Evolutionary conservation across 2,888 invertebrate species (phyloP), one percentile per base, ranked within the genome.

Genomic region (Drosophila peninsularis): DNA sequence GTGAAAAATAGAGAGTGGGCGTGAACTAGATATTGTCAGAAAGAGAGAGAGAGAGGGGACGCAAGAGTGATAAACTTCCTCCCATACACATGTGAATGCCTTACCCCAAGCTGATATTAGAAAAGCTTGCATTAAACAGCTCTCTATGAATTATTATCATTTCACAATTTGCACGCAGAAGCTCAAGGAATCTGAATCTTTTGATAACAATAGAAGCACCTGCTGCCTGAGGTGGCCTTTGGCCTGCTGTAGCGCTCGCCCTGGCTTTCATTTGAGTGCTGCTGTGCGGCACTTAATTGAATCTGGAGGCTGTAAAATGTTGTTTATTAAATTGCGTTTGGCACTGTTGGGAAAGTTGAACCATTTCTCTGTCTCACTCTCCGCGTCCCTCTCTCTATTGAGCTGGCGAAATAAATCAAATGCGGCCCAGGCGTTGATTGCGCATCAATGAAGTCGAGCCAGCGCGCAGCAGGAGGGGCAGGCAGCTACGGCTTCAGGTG

Each of bases 371-470:
- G 44, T 19, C 27, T 13, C 34, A 1, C 13, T 5, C 14, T 3
- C 24, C 6, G 6, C 1, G 13, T 30, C 42, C 1, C 44, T 9
- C 42, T 21, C 21, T 24, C 42, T 42, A 3, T 42, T 14, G 42
- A 50, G 39, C 30, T 55, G 55, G 54, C 42, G 50, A 55, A 55
- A 67, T 77, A 77, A 78, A 77, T 77, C 77, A 75, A 78, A 75
- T 75, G 65, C 71, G 77, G 71, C 52, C 37, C 47, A 6, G 54
- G 57, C 67, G 61, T 71, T 76, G 82, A 79, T 71, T 79, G 68
- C 68, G 63, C 77, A 70, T 82, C 80, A 67, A 80, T 80, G 82
- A 80, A 80, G 77, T 75, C 75, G 72, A 77, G 69, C 64, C n/a
- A 27, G 45, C 45, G 9, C 45, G n/a, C 27, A 7, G 56, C 11